phyloP scores from a whole-genome alignment of 2,888 invertebrate species.

The Netelia inedita region DNA sequence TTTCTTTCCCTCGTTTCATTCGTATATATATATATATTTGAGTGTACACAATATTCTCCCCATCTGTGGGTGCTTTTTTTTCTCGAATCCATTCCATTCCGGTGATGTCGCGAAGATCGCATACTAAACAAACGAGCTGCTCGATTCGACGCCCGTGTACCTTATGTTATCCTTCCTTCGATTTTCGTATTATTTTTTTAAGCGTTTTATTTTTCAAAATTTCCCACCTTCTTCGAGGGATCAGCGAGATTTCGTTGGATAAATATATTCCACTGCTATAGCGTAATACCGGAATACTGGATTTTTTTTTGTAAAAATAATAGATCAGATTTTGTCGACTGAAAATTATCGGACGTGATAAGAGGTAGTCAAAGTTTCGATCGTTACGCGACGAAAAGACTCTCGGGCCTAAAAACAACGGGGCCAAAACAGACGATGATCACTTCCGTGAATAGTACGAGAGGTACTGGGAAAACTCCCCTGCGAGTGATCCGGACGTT shows the following conservation, averaged over 20 bases:
- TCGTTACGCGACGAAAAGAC: conserved; percentile 25
- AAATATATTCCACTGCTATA: too few species aligned
- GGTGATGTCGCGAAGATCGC: conserved; percentile 35
- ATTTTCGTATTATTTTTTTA: background rate
- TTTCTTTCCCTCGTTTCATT: conserved; percentile 26
- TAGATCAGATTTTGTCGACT: too few species aligned
- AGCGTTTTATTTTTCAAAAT: background rate
- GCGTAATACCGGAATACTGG: too few species aligned
- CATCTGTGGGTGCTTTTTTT: conserved; percentile 45
- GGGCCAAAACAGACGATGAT: conserved; percentile 55
- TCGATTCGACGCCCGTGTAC: conserved; percentile 18
- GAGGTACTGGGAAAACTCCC: conserved; percentile 77
- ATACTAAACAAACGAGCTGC: conserved; percentile 36
- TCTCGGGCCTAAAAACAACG: conserved; percentile 63
- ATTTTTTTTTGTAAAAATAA: too few species aligned
- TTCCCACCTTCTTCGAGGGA: background rate
- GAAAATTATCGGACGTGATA: too few species aligned
- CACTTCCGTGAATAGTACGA: conserved; percentile 52
- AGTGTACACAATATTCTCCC: conserved; percentile 33
- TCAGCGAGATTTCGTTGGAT: too few species aligned
- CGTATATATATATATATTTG: conserved; percentile 10
- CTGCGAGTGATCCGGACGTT: conserved; percentile 76
- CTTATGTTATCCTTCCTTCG: background rate
- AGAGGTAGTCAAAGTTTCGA: background rate
- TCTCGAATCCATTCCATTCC: conserved; percentile 35